These are phyloP conservation scores for Tuberolachnus salignus DNA, from an alignment of 2,888 invertebrate species.

Conservation along the genomic window DNA sequence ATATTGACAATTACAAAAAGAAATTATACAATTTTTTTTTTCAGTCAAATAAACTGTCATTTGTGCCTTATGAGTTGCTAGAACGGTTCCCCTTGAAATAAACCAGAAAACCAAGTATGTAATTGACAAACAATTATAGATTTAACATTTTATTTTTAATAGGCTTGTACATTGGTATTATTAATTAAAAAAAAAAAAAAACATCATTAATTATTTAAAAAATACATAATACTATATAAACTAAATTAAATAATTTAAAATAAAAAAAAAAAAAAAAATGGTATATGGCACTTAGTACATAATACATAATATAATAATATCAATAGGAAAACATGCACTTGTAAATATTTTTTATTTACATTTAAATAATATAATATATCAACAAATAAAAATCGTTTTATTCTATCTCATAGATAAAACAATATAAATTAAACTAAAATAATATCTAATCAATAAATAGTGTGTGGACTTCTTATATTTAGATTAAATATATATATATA, in stretches of 20 bases:
- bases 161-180: constrained; percentile 43
- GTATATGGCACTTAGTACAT: constrained; percentile 48
- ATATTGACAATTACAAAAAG: no score
- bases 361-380: no score
- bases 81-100: constrained; percentile 35
- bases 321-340: constrained; percentile 45
- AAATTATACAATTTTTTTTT: no score
- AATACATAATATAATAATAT: constrained; percentile 27
- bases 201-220: background rate
- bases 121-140: background rate
- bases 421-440: background rate
- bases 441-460: constrained; percentile 33
- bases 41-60: constrained; percentile 23
- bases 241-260: constrained; percentile 35
- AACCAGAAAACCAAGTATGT: background rate
- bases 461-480: constrained; percentile 1
- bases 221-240: constrained; percentile 4
- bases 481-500: background rate
- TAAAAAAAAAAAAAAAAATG: constrained; percentile 6
- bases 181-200: constrained; percentile 10
- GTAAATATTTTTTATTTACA: background rate
- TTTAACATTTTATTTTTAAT: constrained; percentile 43
- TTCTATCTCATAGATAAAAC: background rate
- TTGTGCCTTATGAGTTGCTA: constrained; percentile 36
- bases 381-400: no score